Evolutionary conservation across 2,113 vertebrate species (phyloP), one percentile per base, ranked within the genome.

Genomic region (Phaethornis superciliosus): DNA sequence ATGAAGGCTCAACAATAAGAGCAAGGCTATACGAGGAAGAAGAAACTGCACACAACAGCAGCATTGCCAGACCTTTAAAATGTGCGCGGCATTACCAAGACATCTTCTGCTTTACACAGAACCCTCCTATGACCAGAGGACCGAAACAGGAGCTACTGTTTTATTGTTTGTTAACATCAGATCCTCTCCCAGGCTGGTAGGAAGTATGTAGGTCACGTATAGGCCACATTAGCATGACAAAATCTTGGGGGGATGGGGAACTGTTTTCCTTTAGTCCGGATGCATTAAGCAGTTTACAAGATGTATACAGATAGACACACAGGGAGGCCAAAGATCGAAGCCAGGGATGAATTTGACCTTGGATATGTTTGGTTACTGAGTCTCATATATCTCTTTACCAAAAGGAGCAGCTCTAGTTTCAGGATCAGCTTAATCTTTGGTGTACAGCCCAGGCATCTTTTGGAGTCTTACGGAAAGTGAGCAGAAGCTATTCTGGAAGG

Each of bases 341-440:
- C 47, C 55, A 68, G 42, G 52, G 28, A 78, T 90, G 71, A 95
- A 85, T 93, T 95, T 93, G 76, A 90, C 91, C 91, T 74, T 56
- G 30, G 21, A 15, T 93, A 20, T 74, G 32, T 88, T 85, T 82
- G 40, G 49, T 68, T 89, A 47, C 64, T 54, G 60, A 81, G 69
- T 83, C 60, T 93, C 72, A 4, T 27, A 6, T 93, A 52, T 93
- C 89, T 40, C n/a, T 83, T 46, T 81, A 60, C 40, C 16, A 2
- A 83, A 88, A 86, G 72, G 15, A 81, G 52, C 54, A 72, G 79
- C 85, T 96, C 91, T 68, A 13, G 68, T 97, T 96, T 95, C 94
- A 95, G 71, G 68, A 90, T 94, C 85, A 78, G 49, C 80, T 91
- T 95, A 74, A 90, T 90, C 79, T 81, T 85, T 54, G 78, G 64